Evolutionary conservation across 1,140 invertebrate genomes (phyloP).

Genomic region (Drosophila athabasca): DNA sequence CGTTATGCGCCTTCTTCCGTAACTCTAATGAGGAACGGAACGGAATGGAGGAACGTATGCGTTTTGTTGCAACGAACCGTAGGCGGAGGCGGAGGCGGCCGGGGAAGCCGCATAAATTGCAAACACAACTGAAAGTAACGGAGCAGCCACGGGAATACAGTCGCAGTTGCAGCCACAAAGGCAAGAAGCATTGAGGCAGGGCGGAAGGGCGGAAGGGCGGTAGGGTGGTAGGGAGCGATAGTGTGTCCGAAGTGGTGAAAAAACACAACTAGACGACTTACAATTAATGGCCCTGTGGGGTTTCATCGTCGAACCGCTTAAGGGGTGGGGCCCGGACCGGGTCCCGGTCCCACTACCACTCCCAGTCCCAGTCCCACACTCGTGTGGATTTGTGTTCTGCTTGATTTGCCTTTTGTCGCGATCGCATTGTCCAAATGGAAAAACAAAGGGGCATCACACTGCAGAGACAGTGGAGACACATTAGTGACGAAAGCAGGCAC

Average conservation of each 20-base stretch:
- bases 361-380: slow-evolving; percentile 18
- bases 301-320: slow-evolving; percentile 61
- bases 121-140: slow-evolving; percentile 67
- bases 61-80: too few species aligned
- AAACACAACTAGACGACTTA: slow-evolving; percentile 66
- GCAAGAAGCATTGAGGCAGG: slow-evolving; percentile 23
- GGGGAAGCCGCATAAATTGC: slow-evolving; percentile 77
- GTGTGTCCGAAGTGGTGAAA: slow-evolving; percentile 45
- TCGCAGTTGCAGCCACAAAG: slow-evolving; percentile 4
- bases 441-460: too few species aligned
- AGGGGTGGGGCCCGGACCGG: too few species aligned
- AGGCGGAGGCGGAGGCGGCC: too few species aligned
- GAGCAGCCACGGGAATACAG: slow-evolving; percentile 34
- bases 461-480: too few species aligned
- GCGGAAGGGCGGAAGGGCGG: background rate
- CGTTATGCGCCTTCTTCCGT: background rate
- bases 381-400: slow-evolving; percentile 29
- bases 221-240: slow-evolving; percentile 20
- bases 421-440: slow-evolving; percentile 3
- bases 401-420: slow-evolving; percentile 12
- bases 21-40: background rate
- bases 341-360: background rate
- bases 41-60: too few species aligned
- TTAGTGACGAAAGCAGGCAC: too few species aligned
- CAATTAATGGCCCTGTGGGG: slow-evolving; percentile 80